Evolutionary conservation across 2,113 vertebrate species (phyloP).

Genomic region (Phoxinus phoxinus): DNA sequence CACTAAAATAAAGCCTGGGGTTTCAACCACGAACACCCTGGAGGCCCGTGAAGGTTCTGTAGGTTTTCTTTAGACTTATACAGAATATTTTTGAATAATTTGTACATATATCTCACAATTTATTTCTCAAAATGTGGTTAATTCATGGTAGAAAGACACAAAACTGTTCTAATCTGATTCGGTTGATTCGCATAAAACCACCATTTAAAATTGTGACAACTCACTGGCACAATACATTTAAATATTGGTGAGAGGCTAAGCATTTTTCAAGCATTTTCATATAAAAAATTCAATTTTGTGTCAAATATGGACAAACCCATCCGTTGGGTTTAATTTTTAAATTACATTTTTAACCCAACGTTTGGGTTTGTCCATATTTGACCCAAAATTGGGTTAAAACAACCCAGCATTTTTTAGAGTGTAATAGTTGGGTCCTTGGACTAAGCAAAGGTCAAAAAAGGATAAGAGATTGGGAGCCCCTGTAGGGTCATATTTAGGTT

Average conservation of each 20-base stretch:
- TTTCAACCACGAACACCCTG: conserved; percentile 11
- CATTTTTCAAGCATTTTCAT: not conserved
- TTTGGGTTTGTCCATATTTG: no score
- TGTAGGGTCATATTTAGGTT: not conserved
- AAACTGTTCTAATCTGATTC: not conserved
- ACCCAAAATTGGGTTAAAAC: no score
- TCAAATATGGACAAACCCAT: no score
- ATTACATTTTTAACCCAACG: no score
- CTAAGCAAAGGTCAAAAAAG: not conserved
- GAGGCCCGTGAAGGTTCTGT: not conserved
- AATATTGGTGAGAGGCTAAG: not conserved
- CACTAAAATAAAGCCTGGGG: conserved; percentile 22
- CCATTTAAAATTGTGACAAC: not conserved
- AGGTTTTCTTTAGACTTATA: not conserved
- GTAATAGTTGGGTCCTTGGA: not conserved
- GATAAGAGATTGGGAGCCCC: no score
- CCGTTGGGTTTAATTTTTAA: no score
- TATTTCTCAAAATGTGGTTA: not conserved
- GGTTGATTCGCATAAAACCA: no score
- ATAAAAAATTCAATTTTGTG: no score
- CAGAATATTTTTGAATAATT: not conserved
- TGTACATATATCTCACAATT: not conserved
- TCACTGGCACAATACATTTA: not conserved
- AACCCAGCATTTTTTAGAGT: no score
- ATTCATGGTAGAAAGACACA: not conserved